A percentile compares a stretch with the other conserved stretches of the same genome.
Conservation (phyloP, 2,797 vertebrate species). For the Danionella dracula region DNA sequence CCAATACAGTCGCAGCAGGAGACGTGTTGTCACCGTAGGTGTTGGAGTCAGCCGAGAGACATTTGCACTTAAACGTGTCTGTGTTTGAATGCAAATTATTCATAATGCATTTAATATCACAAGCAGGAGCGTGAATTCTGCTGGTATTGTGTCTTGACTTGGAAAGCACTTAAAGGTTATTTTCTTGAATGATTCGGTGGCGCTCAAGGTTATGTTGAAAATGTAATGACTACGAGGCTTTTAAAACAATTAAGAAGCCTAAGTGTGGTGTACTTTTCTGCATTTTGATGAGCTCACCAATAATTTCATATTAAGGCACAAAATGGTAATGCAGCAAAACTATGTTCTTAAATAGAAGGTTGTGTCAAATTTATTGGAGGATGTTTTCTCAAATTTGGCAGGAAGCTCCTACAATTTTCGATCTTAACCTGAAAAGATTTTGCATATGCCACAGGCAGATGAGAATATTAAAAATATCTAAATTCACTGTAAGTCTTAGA, state of each 20-base stretch:
- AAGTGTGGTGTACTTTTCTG: conserved; percentile 39
- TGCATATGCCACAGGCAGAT: conserved; percentile 17
- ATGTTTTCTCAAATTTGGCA: conserved; percentile 43
- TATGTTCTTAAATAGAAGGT: conserved; percentile 19
- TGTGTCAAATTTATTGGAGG: conserved; percentile 22
- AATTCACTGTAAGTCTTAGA: conserved; percentile 23
- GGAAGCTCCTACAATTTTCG: conserved; percentile 47
- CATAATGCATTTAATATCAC: conserved; percentile 20
- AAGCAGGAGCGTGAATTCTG: conserved; percentile 8
- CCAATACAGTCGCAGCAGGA: conserved; percentile 12
- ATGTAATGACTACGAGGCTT: conserved; percentile 5
- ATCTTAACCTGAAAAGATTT: conserved; percentile 47
- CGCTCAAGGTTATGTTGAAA: conserved; percentile 28
- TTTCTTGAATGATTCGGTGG: conserved; percentile 31
- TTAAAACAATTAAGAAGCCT: conserved; percentile 25
- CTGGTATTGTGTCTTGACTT: conserved; percentile 11
- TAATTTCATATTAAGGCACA: conserved; percentile 19
- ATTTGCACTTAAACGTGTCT: conserved; percentile 13
- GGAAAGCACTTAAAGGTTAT: conserved; percentile 40
- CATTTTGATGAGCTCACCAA: conserved; percentile 38
- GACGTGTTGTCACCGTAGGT: neutral
- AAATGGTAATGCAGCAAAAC: conserved; percentile 30
- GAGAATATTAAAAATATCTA: conserved; percentile 13
- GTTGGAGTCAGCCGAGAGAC: neutral
- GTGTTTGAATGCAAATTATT: conserved; percentile 16